Conservation (phyloP, 1,140 invertebrate genomes). For the Drosophila sp. region DNA sequence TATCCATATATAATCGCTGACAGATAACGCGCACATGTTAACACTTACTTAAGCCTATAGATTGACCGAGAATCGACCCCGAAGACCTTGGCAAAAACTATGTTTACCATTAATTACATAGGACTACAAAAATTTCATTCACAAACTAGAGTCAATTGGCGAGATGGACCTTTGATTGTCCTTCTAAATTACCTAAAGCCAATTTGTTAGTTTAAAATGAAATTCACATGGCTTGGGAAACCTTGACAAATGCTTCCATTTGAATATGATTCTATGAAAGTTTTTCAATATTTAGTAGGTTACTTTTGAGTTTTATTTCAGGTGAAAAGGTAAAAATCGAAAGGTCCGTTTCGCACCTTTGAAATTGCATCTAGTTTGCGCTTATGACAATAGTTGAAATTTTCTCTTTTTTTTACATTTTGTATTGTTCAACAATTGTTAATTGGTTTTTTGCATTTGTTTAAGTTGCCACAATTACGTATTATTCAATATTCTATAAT, state of each 20-base stretch:
- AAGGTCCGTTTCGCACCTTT: neutral
- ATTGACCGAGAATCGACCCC: slow-evolving; percentile 63
- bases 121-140: slow-evolving; percentile 3
- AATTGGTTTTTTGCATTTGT: slow-evolving; percentile 19
- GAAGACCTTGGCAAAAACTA: slow-evolving; percentile 15
- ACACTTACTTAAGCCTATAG: slow-evolving; percentile 61
- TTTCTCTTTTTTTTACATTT: neutral
- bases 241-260: too few species aligned
- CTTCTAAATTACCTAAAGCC: too few species aligned
- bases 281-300: too few species aligned
- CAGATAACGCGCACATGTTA: slow-evolving; percentile 52
- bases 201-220: too few species aligned
- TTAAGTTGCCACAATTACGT: slow-evolving; percentile 24
- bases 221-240: too few species aligned
- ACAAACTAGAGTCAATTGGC: neutral
- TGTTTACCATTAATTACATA: neutral
- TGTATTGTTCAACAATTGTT: slow-evolving; percentile 44
- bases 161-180: neutral
- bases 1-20: slow-evolving; percentile 50
- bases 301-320: too few species aligned
- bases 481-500: slow-evolving; percentile 29
- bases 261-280: too few species aligned
- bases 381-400: neutral
- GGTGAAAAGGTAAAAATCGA: neutral
- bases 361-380: neutral